These are phyloP conservation scores for Chunga burmeisteri DNA, from an alignment of 2,113 vertebrate species.

Conservation along the genomic window DNA sequence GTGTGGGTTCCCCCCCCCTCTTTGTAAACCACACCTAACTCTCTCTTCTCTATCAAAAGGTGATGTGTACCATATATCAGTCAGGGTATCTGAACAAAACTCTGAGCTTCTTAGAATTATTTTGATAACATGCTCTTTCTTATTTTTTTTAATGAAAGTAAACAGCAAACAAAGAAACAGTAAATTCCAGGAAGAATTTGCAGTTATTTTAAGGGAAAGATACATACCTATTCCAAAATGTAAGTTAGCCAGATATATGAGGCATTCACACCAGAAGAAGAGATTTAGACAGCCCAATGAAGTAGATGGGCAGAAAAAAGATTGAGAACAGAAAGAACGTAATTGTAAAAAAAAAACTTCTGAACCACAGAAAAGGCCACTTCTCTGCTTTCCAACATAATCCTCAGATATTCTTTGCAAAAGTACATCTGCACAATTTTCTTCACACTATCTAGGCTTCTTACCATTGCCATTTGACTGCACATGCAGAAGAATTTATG, in stretches of 20 bases:
- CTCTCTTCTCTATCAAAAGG: not conserved
- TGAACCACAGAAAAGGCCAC: not conserved
- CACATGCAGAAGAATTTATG: not conserved
- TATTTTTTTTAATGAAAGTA: not conserved
- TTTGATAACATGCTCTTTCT: not conserved
- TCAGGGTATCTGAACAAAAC: not conserved
- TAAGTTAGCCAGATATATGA: not conserved
- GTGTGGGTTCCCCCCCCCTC: fast-evolving
- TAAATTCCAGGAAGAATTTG: not conserved
- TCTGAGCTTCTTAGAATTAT: not conserved
- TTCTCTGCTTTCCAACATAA: not conserved
- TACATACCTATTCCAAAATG: not conserved
- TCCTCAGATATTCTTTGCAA: not conserved
- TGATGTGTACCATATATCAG: not conserved
- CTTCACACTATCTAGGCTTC: not conserved
- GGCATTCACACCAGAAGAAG: not conserved
- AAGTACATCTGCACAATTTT: not conserved
- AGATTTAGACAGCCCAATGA: not conserved
- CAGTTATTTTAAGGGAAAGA: not conserved
- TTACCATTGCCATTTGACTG: not conserved
- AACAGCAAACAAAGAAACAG: not conserved
- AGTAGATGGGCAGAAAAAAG: not conserved
- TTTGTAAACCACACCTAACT: not conserved
- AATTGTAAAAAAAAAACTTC: not conserved
- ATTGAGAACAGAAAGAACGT: not conserved